Percentiles rank a stretch among this genome's conserved stretches.
phyloP scores from a whole-genome alignment of 2,797 vertebrate species.

The Chelmon rostratus region DNA sequence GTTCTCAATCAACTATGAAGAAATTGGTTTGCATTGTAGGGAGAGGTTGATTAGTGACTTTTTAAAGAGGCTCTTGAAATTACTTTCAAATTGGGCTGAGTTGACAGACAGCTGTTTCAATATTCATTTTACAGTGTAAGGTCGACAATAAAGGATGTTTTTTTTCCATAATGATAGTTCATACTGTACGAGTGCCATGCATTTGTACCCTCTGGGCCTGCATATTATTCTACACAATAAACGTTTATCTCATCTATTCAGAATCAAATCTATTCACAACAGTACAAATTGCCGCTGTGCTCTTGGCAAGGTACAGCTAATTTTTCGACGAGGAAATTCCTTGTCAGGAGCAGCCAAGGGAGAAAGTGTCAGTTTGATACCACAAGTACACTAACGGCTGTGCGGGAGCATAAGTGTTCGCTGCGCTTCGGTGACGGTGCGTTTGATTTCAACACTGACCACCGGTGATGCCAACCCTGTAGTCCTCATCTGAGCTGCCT shows the following conservation, averaged over 20 bases:
- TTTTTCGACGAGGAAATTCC: conserved; percentile 80
- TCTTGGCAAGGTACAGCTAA: conserved; percentile 75
- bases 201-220: conserved; percentile 39
- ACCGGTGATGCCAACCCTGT: conserved; percentile 80
- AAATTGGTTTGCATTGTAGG: conserved; percentile 77
- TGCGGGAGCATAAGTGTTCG: conserved; percentile 81
- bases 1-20: conserved; percentile 72
- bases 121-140: conserved; percentile 51
- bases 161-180: conserved; percentile 39
- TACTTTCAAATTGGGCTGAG: conserved; percentile 61
- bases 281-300: conserved; percentile 79
- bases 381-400: conserved; percentile 81
- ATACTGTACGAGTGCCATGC: conserved; percentile 18
- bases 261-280: conserved; percentile 80
- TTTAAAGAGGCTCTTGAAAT: conserved; percentile 72
- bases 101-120: conserved; percentile 69
- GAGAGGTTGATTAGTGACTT: conserved; percentile 72
- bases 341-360: conserved; percentile 86
- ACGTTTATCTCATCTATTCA: conserved; percentile 68
- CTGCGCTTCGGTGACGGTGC: conserved; percentile 81
- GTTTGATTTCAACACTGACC: conserved; percentile 83
- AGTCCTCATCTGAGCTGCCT: conserved; percentile 77
- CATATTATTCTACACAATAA: conserved; percentile 59
- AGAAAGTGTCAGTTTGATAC: conserved; percentile 84
- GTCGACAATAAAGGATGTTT: conserved; percentile 50